These are phyloP conservation scores for Apostichopus parvimensis DNA, from an alignment of 35 echinoderm and acorn worm genomes.

Conservation along the genomic window DNA sequence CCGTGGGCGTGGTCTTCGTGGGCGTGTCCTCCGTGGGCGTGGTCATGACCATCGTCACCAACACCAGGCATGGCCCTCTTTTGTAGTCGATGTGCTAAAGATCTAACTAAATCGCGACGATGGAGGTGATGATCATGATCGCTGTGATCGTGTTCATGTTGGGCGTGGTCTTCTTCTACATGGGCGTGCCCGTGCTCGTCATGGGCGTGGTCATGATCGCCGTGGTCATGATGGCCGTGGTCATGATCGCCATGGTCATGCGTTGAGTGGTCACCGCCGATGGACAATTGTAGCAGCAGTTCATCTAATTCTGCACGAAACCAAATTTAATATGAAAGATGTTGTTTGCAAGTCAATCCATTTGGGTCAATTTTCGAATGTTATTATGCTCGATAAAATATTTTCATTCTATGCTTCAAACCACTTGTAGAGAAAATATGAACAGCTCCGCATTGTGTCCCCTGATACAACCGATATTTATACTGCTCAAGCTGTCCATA, in stretches of 20 bases:
- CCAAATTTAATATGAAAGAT: too few relatives aligned
- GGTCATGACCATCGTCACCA: not conserved
- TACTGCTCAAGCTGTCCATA: too few relatives aligned
- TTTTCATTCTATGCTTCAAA: too few relatives aligned
- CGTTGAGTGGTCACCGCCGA: constrained; percentile 8
- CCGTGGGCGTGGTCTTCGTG: not conserved
- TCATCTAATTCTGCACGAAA: constrained; percentile 20
- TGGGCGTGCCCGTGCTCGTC: not conserved
- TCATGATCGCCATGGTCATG: not conserved
- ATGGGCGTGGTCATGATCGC: too few relatives aligned
- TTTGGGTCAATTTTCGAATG: too few relatives aligned
- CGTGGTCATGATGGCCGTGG: not conserved
- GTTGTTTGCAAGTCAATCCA: too few relatives aligned
- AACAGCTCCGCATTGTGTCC: too few relatives aligned
- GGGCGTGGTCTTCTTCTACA: not conserved
- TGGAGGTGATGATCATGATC: not conserved
- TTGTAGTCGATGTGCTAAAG: not conserved
- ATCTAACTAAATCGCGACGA: not conserved
- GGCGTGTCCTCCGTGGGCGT: not conserved
- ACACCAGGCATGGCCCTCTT: not conserved
- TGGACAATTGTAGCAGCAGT: not conserved
- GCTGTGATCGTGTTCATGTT: not conserved
- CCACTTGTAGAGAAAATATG: too few relatives aligned
- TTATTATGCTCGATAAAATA: too few relatives aligned
- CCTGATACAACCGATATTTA: too few relatives aligned